Conservation (phyloP, 2,888 invertebrate species). For the Limnephilus marmoratus region DNA sequence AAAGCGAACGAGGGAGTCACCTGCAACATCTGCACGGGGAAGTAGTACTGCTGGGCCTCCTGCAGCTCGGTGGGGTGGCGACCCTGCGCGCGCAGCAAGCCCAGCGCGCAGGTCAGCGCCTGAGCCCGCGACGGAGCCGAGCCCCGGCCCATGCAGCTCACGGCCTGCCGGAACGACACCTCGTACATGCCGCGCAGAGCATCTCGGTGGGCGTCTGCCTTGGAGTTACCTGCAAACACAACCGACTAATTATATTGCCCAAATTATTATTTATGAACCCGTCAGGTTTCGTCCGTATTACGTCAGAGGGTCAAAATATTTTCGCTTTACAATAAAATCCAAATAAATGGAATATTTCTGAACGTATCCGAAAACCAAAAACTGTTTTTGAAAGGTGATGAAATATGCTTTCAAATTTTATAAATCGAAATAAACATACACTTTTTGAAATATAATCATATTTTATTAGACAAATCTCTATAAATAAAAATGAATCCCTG, state of each 20-base stretch:
- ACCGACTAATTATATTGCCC: neutral
- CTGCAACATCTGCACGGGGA: slow-evolving; percentile 83
- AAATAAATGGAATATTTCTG: too few species aligned
- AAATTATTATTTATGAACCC: neutral
- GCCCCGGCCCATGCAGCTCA: slow-evolving; percentile 78
- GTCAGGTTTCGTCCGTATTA: too few species aligned
- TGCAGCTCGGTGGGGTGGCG: slow-evolving; percentile 76
- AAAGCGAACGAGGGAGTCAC: slow-evolving; percentile 68
- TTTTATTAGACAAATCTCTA: too few species aligned
- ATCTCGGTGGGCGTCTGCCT: slow-evolving; percentile 69
- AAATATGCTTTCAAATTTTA: too few species aligned
- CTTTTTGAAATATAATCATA: too few species aligned
- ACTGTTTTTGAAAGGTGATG: too few species aligned
- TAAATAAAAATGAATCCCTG: too few species aligned
- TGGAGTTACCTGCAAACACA: slow-evolving; percentile 34
- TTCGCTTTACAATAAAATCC: too few species aligned
- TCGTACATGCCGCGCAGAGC: slow-evolving; percentile 86
- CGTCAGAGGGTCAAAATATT: too few species aligned
- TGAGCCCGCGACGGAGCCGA: slow-evolving; percentile 77
- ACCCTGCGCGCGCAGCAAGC: slow-evolving; percentile 85
- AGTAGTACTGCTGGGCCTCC: slow-evolving; percentile 75
- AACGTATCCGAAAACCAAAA: too few species aligned
- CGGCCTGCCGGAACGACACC: slow-evolving; percentile 78
- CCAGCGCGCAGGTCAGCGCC: slow-evolving; percentile 85
- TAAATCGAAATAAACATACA: too few species aligned